phyloP scores from a whole-genome alignment of 2,888 invertebrate species.

The Sialis fuliginosa region DNA sequence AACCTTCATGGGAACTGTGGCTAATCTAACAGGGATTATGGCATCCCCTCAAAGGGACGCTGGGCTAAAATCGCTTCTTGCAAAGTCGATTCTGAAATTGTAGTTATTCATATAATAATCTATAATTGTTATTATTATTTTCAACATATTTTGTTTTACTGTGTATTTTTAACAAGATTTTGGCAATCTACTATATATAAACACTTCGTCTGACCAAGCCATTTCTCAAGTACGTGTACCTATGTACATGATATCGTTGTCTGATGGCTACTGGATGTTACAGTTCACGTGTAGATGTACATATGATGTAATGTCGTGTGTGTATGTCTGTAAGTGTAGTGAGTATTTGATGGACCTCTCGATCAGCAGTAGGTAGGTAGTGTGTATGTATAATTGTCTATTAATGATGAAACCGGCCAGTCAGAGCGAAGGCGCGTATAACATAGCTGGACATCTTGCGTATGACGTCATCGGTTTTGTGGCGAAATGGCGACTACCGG shows the following conservation, averaged over 20 bases:
- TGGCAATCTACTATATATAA: slow-evolving; percentile 5
- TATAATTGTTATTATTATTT: slow-evolving; percentile 5
- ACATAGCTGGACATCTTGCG: slow-evolving; percentile 5
- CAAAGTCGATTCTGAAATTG: slow-evolving; percentile 5
- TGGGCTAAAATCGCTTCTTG: slow-evolving; percentile 2
- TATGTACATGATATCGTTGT: background rate
- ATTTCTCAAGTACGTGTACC: too few relatives aligned
- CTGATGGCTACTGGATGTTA: background rate
- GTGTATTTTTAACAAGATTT: slow-evolving; percentile 6
- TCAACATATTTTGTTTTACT: slow-evolving; percentile 3
- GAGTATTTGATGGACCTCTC: too few relatives aligned
- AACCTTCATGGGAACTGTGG: slow-evolving; percentile 6
- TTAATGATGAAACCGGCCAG: background rate
- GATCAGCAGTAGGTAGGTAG: too few relatives aligned
- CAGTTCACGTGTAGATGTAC: background rate
- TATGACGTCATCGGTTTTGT: slow-evolving; percentile 5
- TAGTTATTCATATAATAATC: slow-evolving; percentile 3
- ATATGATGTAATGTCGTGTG: background rate
- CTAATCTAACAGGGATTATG: slow-evolving; percentile 6
- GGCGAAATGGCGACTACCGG: slow-evolving; percentile 6
- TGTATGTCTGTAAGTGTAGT: too few relatives aligned
- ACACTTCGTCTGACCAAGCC: too few relatives aligned
- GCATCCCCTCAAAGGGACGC: background rate
- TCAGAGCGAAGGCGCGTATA: slow-evolving; percentile 2
- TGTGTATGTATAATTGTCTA: too few relatives aligned